A percentile compares a stretch with the other conserved stretches of the same genome.
These are phyloP conservation scores for Heteromyza rotundicornis DNA, from an alignment of 2,888 invertebrate species.

Conservation along the genomic window DNA sequence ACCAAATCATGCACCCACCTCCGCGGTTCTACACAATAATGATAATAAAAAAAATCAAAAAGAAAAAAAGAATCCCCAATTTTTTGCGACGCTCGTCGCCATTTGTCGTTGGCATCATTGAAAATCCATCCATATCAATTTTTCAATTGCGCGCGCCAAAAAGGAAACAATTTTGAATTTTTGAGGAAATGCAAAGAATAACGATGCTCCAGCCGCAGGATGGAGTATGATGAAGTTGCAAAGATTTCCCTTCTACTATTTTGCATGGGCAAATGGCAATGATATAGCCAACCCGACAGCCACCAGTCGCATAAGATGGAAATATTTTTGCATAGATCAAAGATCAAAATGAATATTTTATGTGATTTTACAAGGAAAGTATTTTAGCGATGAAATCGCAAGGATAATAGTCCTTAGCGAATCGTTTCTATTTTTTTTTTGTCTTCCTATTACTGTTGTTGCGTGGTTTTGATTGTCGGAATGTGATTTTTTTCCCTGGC, in stretches of 20 bases:
- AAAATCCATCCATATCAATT: conserved; percentile 43
- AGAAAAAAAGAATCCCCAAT: not conserved
- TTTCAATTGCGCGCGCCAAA: conserved; percentile 35
- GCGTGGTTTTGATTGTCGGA: not conserved
- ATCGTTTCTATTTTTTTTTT: not conserved
- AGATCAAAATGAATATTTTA: conserved; percentile 62
- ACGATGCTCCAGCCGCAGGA: not conserved
- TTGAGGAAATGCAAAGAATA: not conserved
- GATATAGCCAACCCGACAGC: not conserved
- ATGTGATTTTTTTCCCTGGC: not conserved
- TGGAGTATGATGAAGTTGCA: not conserved
- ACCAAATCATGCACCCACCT: not conserved
- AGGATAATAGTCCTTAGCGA: conserved; percentile 49
- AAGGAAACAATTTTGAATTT: conserved; percentile 2
- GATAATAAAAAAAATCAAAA: not conserved
- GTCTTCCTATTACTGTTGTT: no score
- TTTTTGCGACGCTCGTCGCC: not conserved
- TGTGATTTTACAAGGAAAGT: conserved; percentile 58
- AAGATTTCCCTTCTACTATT: not conserved
- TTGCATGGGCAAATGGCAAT: not conserved
- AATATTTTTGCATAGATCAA: conserved; percentile 58
- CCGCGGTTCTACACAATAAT: not conserved
- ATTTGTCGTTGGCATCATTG: conserved; percentile 19
- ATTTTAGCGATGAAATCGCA: conserved; percentile 48
- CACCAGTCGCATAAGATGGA: conserved; percentile 3